A percentile compares a stretch with the other conserved stretches of the same genome.
Evolutionary conservation across 2,797 vertebrate species (phyloP).

Genomic region (Enoplosus armatus): DNA sequence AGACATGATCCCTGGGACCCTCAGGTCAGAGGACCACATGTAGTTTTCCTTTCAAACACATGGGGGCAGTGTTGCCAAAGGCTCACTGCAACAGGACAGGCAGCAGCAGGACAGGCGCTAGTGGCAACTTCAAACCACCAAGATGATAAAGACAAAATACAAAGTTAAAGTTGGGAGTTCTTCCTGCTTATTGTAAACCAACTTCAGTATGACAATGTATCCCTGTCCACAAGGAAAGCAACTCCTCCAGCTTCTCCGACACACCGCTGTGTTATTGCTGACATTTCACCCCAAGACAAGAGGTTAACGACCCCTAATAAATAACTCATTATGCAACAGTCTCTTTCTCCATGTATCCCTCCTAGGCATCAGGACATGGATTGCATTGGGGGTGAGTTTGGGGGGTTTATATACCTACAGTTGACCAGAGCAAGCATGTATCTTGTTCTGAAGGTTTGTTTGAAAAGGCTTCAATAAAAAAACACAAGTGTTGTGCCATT

Average conservation of each 20-base stretch:
- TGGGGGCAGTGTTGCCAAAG: slow-evolving; percentile 79
- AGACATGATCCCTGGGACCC: slow-evolving; percentile 11
- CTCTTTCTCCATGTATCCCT: slow-evolving; percentile 43
- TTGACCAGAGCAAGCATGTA: neutral
- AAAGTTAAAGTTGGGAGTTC: slow-evolving; percentile 34
- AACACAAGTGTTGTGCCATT: neutral
- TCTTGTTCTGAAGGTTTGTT: neutral
- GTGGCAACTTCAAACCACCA: slow-evolving; percentile 53
- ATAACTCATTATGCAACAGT: slow-evolving; percentile 63
- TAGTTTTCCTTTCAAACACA: slow-evolving; percentile 54
- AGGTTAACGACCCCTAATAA: slow-evolving; percentile 72
- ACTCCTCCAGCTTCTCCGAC: slow-evolving; percentile 5
- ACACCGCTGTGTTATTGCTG: slow-evolving; percentile 37
- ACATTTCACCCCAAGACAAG: slow-evolving; percentile 55
- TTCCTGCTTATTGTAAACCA: slow-evolving; percentile 8
- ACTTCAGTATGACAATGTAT: slow-evolving; percentile 10
- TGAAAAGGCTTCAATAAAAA: neutral
- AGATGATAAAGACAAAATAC: slow-evolving; percentile 39
- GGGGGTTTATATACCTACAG: slow-evolving; percentile 21
- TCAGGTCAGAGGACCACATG: neutral
- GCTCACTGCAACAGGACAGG: slow-evolving; percentile 32
- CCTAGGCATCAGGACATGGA: slow-evolving; percentile 1
- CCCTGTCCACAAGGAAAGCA: neutral
- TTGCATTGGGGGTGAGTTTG: slow-evolving; percentile 34
- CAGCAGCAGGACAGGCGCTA: slow-evolving; percentile 50